Base-by-base conservation (phyloP, 2,113 vertebrate genomes). In the Octodon degus region DNA sequence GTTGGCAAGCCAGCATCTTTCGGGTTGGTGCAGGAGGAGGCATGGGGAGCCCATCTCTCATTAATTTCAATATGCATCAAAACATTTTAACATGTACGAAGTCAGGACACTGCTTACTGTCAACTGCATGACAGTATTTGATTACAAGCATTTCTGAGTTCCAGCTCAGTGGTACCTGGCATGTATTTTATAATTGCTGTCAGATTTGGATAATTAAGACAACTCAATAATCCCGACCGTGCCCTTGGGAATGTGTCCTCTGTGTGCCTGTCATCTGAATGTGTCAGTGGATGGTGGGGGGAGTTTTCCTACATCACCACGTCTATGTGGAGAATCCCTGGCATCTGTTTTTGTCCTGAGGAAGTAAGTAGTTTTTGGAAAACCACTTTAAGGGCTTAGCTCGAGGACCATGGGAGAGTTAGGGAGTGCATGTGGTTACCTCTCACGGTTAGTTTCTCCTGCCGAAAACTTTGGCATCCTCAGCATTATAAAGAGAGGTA, bases 351-450 rank as follows among this genome's bases (percentile, higher is more conserved):
- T 63, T 92, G 40, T 10, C 19, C 30, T 53, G 25, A 80, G 76
- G n/a, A 84, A 96, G 55, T 7, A 92, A 96, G 68, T 50, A 30
- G 74, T 37, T 89, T 85, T 95, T 68, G 2, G 17, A 65, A 87
- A 90, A 79, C 17, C 50, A 53, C 62, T 67, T 91, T 79, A 67
- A 67, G 58, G 74, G n/a, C 58, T 77, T 90, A 95, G n/a, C 9
- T 70, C 89, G 43, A 80, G 43, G 47, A 63, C 17, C 25, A 34
- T 20, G 37, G 55, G 32, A 74, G 76, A 95, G 4, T 24, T 40
- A 20, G 20, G 40, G 2, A 40, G 34, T 5, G 13, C 32, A 19
- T 58, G 87, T n/a, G 70, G 58, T 74, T 63, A 80, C 89, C 53
- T 90, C 37, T 76, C 40, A 70, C n/a, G 80, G 55, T 53, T 20